Evolutionary conservation across 2,888 invertebrate genomes (phyloP).

Genomic region (Mechanitis mazaeus): DNA sequence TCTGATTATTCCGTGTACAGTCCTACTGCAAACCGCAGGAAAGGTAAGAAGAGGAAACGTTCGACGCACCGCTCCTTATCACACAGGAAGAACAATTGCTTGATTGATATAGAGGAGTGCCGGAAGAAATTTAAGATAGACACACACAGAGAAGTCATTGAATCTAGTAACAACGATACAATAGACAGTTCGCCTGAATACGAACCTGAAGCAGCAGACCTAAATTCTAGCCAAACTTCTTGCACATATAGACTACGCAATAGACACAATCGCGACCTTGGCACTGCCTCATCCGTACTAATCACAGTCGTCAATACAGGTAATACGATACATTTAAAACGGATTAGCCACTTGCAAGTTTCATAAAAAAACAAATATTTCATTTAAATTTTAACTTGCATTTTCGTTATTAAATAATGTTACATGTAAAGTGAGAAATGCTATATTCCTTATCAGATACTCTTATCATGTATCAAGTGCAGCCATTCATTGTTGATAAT

Average conservation of each 20-base stretch:
- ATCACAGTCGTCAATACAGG: constrained; percentile 62
- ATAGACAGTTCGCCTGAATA: constrained; percentile 42
- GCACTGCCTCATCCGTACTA: constrained; percentile 54
- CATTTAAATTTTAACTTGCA: neutral
- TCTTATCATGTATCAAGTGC: constrained; percentile 62
- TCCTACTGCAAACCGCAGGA: constrained; percentile 59
- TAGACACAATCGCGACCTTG: constrained; percentile 52
- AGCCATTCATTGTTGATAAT: constrained; percentile 58
- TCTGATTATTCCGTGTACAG: constrained; percentile 73
- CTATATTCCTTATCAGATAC: constrained; percentile 47
- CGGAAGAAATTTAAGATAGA: constrained; percentile 76
- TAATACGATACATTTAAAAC: constrained; percentile 40
- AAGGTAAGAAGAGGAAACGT: constrained; percentile 69
- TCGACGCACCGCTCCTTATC: constrained; percentile 62
- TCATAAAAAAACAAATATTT: neutral
- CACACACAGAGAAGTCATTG: constrained; percentile 55
- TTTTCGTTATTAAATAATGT: constrained; percentile 4
- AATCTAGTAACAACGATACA: constrained; percentile 42
- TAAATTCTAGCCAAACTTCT: constrained; percentile 38
- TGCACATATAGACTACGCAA: constrained; percentile 55
- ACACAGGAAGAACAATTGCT: constrained; percentile 56
- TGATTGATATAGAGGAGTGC: constrained; percentile 56
- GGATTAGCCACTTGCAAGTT: constrained; percentile 8
- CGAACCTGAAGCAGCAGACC: constrained; percentile 51
- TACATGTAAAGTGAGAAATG: constrained; percentile 26